Base-by-base conservation (phyloP, 2,797 vertebrate genomes). In the Macropodus opercularis region DNA sequence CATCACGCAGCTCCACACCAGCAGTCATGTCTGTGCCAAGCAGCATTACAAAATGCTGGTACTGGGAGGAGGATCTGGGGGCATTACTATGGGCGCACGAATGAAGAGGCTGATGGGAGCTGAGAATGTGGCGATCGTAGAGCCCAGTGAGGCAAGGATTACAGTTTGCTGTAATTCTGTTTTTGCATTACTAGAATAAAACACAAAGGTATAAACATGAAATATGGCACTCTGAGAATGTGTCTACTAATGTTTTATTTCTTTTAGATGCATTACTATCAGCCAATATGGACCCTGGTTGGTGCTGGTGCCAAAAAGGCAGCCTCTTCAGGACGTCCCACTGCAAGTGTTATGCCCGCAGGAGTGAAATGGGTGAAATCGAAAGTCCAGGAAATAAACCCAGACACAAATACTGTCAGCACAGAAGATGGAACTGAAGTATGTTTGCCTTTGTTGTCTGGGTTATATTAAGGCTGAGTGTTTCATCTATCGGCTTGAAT, bases 261-360 rank as follows among this genome's bases (percentile, higher is more conserved):
- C 38, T 70, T 80, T 44, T 83, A 99, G 98, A 94, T 89, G 76
- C 98, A 99, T 76, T 99, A 96, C 79, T 99, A 99, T 79, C 98
- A 99, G 87, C 97, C 98, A 0, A 85, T 99, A 44, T 99, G 98
- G 97, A 99, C 98, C 0, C 84, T 99, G 49, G 98, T 97, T 44
- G 97, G 98, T 0, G 98, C 94, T 12, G 98, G 98, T 10, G 95
- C 95, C 31, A 99, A 99, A 84, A 88, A 63, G 5, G 3, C 96
- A 11, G 79, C 77, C 5, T 76, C 82, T 0, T 98, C 96, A 0
- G 92, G 87, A 0, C 94, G 95, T 0, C 38, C 94, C 11, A 99
- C 91, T 2, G 88, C 69, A 0, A 95, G 89, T 0, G 84, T 98
- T 10, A 90, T 99, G 22, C 98, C 98, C 0, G 87, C 92, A 17